Conservation (phyloP, 2,888 invertebrate species). For the Autographa gamma region DNA sequence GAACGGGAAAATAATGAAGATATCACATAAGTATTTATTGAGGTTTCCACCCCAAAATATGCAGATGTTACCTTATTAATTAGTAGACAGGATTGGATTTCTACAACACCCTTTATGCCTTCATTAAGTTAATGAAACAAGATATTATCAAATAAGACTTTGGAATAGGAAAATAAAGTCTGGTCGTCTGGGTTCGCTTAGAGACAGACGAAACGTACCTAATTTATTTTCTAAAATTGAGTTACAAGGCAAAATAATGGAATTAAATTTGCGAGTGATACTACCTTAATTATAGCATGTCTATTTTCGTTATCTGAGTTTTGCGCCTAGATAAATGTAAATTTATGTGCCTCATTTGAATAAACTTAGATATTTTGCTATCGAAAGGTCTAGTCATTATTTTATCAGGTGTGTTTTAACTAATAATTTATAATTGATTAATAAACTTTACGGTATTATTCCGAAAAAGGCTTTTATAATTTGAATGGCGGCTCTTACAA, state of each 20-base stretch:
- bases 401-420: conserved; percentile 3
- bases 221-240: conserved; percentile 65
- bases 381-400: conserved; percentile 14
- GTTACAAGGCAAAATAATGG: conserved; percentile 63
- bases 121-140: conserved; percentile 84
- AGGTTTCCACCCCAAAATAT: conserved; percentile 37
- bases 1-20: conserved; percentile 31
- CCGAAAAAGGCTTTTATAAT: neutral
- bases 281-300: conserved; percentile 59
- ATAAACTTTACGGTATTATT: conserved; percentile 8
- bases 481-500: neutral
- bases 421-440: neutral
- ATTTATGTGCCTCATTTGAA: conserved; percentile 43
- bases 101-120: conserved; percentile 76
- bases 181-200: conserved; percentile 50
- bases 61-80: conserved; percentile 70
- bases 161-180: conserved; percentile 69
- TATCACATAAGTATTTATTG: conserved; percentile 38
- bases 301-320: conserved; percentile 54
- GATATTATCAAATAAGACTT: conserved; percentile 74
- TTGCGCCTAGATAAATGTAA: conserved; percentile 37
- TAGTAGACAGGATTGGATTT: conserved; percentile 77
- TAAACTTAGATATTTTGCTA: conserved; percentile 11
- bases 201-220: conserved; percentile 64
- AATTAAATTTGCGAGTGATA: conserved; percentile 56